Conservation (phyloP, 1,140 invertebrate species). For the Psilanteris sp. region DNA sequence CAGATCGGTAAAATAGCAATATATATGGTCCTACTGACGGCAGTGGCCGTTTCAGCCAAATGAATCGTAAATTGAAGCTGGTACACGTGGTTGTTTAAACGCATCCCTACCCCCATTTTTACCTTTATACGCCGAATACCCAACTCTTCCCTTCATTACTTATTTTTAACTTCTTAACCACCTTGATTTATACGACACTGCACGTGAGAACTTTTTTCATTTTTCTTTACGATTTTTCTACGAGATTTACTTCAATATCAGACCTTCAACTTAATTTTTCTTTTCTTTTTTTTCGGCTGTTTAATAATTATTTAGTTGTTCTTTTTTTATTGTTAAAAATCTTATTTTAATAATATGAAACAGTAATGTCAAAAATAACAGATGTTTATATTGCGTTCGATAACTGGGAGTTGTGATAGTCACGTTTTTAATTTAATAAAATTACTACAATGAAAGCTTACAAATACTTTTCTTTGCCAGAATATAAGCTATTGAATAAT, state of each 20-base stretch:
- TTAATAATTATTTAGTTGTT: slow-evolving; percentile 40
- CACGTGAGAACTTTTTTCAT: slow-evolving; percentile 75
- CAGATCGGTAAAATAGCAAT: slow-evolving; percentile 77
- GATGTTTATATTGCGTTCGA: slow-evolving; percentile 12
- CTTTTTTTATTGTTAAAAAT: slow-evolving; percentile 14
- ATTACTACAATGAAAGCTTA: slow-evolving; percentile 27
- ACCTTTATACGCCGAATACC: slow-evolving; percentile 45
- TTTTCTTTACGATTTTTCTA: slow-evolving; percentile 67
- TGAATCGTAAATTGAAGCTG: slow-evolving; percentile 78
- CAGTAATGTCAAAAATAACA: slow-evolving; percentile 11
- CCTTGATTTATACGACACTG: slow-evolving; percentile 75
- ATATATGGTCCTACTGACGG: slow-evolving; percentile 71
- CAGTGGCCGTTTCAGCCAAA: slow-evolving; percentile 75
- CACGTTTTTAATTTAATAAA: slow-evolving; percentile 33
- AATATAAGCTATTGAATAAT: slow-evolving; percentile 53
- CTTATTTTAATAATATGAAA: slow-evolving; percentile 18
- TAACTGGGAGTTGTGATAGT: slow-evolving; percentile 15
- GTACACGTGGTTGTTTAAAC: slow-evolving; percentile 68
- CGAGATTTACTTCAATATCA: slow-evolving; percentile 13
- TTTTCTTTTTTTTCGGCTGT: slow-evolving; percentile 13
- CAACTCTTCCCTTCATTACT: slow-evolving; percentile 71
- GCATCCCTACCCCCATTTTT: slow-evolving; percentile 62
- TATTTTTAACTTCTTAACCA: slow-evolving; percentile 74
- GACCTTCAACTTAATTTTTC: slow-evolving; percentile 19
- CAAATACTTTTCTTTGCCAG: slow-evolving; percentile 16